phyloP scores from a whole-genome alignment of 1,140 invertebrate species.

The Hylaeus anthracinus region DNA sequence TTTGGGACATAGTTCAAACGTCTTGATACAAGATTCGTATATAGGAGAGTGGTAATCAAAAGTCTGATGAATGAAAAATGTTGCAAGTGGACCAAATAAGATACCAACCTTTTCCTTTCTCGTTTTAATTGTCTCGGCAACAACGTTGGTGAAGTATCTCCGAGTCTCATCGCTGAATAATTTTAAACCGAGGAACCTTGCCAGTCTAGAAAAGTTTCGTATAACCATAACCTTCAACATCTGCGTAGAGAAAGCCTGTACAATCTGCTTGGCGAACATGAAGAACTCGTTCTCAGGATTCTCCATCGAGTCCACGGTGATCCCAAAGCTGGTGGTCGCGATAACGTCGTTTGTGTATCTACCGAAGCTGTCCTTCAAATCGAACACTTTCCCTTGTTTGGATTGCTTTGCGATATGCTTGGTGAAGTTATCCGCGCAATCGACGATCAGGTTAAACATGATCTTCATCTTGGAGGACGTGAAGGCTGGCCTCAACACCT shows the following conservation, averaged over 20 bases:
- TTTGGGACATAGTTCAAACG: too few species aligned
- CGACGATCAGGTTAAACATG: conserved; percentile 30
- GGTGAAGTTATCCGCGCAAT: conserved; percentile 26
- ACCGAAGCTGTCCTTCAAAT: conserved; percentile 25
- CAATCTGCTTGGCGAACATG: background rate
- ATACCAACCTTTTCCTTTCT: conserved; percentile 34
- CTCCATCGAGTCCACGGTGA: conserved; percentile 32
- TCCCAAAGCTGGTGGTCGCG: conserved; percentile 44
- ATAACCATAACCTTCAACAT: background rate
- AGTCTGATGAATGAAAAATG: too few species aligned
- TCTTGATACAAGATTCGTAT: too few species aligned
- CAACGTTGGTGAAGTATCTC: conserved; percentile 9
- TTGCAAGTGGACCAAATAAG: too few species aligned
- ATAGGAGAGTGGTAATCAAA: too few species aligned
- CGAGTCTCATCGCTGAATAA: conserved; percentile 3
- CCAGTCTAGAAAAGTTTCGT: conserved; percentile 9
- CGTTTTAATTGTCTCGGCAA: background rate
- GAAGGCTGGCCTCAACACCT: conserved; percentile 31
- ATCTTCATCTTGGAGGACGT: conserved; percentile 40
- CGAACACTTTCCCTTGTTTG: background rate
- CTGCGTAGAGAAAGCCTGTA: background rate
- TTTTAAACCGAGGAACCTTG: background rate
- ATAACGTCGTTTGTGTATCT: conserved; percentile 32
- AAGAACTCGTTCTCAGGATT: conserved; percentile 45
- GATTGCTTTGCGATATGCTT: background rate